These are phyloP conservation scores for Sogatella furcifera DNA, from an alignment of 1,140 invertebrate genomes.

Conservation along the genomic window DNA sequence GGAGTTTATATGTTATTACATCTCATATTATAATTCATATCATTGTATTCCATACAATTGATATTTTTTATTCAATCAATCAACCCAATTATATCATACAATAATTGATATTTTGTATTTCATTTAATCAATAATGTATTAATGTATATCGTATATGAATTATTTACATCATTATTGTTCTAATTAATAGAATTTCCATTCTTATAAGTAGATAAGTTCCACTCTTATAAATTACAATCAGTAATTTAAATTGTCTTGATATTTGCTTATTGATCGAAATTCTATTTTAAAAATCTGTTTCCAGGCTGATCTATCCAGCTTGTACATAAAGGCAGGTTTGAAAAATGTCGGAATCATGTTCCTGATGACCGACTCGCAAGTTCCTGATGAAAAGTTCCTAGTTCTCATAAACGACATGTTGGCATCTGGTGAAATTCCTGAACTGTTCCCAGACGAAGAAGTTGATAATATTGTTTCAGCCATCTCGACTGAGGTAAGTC, in stretches of 20 bases:
- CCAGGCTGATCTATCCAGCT: constrained; percentile 56
- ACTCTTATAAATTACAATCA: too few relatives aligned
- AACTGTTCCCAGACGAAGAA: constrained; percentile 84
- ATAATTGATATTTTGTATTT: too few relatives aligned
- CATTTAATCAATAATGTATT: too few relatives aligned
- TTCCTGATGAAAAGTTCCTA: constrained; percentile 80
- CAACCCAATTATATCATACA: too few relatives aligned
- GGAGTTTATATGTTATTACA: too few relatives aligned
- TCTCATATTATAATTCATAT: too few relatives aligned
- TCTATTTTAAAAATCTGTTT: neutral
- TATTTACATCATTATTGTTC: too few relatives aligned
- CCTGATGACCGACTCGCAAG: constrained; percentile 88
- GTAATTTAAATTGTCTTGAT: neutral
- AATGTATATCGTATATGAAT: too few relatives aligned
- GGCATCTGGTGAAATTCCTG: constrained; percentile 87
- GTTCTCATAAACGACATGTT: constrained; percentile 90
- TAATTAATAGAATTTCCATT: too few relatives aligned
- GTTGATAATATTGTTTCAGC: constrained; percentile 75
- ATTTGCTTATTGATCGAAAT: neutral
- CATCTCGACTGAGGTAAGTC: constrained; percentile 66
- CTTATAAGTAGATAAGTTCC: too few relatives aligned
- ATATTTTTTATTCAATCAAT: too few relatives aligned
- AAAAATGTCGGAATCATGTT: constrained; percentile 83
- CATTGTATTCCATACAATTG: too few relatives aligned
- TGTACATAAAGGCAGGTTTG: constrained; percentile 80